Conservation (phyloP, 2,113 vertebrate genomes). For the Eulacestoma nigropectus region DNA sequence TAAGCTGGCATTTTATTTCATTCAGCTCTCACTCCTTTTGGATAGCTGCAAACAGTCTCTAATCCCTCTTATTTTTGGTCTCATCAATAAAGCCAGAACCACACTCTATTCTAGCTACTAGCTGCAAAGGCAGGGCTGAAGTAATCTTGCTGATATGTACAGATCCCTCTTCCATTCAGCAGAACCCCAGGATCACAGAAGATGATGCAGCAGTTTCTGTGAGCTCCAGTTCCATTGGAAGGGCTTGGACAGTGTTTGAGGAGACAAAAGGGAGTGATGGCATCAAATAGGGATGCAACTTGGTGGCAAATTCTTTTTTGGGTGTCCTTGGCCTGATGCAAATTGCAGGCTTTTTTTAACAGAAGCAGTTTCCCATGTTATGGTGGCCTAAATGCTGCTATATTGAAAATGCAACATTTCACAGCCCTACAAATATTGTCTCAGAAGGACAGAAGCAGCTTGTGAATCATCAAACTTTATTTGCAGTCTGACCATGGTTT, state of each 20-base stretch:
- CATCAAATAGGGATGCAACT: not conserved
- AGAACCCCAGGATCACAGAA: not conserved
- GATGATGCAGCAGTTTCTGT: not conserved
- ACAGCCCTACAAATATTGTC: not conserved
- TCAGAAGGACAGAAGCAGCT: not conserved
- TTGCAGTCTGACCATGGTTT: not conserved
- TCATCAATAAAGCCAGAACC: not conserved
- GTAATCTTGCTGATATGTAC: not conserved
- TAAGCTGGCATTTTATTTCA: not conserved
- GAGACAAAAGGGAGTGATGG: not conserved
- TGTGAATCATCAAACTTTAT: conserved; percentile 1
- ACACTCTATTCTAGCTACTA: not conserved
- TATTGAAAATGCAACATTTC: not conserved
- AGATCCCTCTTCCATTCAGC: not conserved
- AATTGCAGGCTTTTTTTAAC: not conserved
- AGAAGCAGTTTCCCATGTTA: not conserved
- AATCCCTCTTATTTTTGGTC: not conserved
- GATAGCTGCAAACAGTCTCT: not conserved
- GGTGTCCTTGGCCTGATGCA: not conserved
- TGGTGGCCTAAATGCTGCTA: not conserved
- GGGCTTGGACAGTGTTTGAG: not conserved
- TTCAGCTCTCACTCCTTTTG: not conserved
- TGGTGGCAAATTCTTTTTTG: not conserved
- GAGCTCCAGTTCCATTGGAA: not conserved
- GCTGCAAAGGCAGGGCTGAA: not conserved